Evolutionary conservation across 2,888 invertebrate genomes (phyloP), one percentile per base, ranked within the genome.

Genomic region (Andrena trimmerana): DNA sequence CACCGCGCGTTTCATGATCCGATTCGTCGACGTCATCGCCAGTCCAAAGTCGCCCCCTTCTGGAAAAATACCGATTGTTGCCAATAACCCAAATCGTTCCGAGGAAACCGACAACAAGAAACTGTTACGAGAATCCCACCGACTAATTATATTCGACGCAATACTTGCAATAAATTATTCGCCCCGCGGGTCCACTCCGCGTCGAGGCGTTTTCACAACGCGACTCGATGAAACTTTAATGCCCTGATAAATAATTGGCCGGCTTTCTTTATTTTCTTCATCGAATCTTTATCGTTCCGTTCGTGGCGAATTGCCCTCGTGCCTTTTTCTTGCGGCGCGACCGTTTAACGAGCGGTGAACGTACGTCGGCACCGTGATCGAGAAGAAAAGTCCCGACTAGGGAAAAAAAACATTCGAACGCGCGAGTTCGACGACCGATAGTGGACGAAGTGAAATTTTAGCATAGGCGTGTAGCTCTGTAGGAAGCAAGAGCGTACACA

Each of bases 401-500:
- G 31, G 29, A 48, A 16, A 24, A 29, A n/a, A n/a, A 24, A n/a
- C 29, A 69, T 16, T 36, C 2, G 57, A 16, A 59, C 29, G 36
- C 3, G 29, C 31, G 27, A 68, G 27, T 48, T 72, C 66, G 24
- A 50, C 20, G 66, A 67, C 36, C 69, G 27, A 24, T 24, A 27
- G 29, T 57, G 10, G 48, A 6, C 16, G 27, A n/a, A 27, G 8
- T 20, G 20, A 69, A n/a, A 59, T 29, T 60, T 42, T 52, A 69
- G 62, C 52, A 16, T 57, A 33, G 8, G 10, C 10, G n/a, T 50
- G 16, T 74, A 78, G 86, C 82, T 85, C 79, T 86, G 83, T 85
- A 79, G 85, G 86, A 89, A 90, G 86, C 60, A 80, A 74, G 66
- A 78, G 70, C 70, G 66, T 75, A 71, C 27, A 62, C 71, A 89